phyloP scores from a whole-genome alignment of 2,888 invertebrate species.

The Melieria omissa region DNA sequence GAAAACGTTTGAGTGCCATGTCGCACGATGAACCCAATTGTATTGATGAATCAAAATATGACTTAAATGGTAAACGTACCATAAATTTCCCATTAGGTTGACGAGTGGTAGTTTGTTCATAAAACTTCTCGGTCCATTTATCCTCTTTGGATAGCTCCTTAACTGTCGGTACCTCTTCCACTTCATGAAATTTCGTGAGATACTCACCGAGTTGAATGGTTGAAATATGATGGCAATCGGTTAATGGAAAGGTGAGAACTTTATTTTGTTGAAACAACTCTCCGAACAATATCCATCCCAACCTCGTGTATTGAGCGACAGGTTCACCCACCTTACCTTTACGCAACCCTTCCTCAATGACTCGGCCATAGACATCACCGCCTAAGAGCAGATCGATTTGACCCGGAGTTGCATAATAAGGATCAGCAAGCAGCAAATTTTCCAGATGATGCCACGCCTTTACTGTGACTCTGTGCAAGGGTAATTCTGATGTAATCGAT shows the following conservation, averaged over 20 bases:
- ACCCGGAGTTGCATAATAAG: too few relatives aligned
- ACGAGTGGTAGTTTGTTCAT: slow-evolving; percentile 8
- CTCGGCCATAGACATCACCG: slow-evolving; percentile 6
- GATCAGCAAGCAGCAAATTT: neutral
- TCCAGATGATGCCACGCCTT: neutral
- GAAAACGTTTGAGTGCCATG: neutral
- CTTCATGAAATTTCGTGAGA: neutral
- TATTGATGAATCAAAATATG: neutral
- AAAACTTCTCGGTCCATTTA: slow-evolving; percentile 20
- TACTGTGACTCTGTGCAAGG: neutral
- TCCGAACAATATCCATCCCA: slow-evolving; percentile 34
- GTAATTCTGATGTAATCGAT: neutral
- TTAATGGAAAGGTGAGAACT: slow-evolving; percentile 2
- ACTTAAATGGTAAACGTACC: slow-evolving; percentile 17
- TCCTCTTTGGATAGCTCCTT: slow-evolving; percentile 19
- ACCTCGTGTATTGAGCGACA: slow-evolving; percentile 26
- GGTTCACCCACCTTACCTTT: slow-evolving; percentile 22
- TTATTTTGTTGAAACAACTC: slow-evolving; percentile 23
- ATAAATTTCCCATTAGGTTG: slow-evolving; percentile 18
- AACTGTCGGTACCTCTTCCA: slow-evolving; percentile 10
- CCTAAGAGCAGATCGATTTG: slow-evolving; percentile 10
- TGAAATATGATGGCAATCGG: slow-evolving; percentile 3
- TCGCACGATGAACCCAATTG: neutral
- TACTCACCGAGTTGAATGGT: neutral
- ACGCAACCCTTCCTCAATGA: slow-evolving; percentile 26